Percentiles rank a stretch among this genome's conserved stretches.
phyloP scores from a whole-genome alignment of 2,797 vertebrate species.

The Pantherophis alleghaniensis region DNA sequence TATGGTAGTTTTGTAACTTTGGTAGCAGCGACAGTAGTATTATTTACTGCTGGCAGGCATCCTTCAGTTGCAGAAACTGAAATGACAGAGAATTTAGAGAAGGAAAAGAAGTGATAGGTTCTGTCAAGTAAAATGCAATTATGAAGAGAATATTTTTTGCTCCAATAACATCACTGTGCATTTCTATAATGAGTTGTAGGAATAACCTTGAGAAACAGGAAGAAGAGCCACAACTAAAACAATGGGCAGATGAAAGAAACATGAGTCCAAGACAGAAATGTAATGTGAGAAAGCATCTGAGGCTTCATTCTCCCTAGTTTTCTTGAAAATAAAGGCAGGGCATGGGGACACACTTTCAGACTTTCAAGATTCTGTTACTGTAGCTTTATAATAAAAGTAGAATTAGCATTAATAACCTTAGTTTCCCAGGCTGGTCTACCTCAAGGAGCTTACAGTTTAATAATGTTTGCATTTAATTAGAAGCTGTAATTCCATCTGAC shows the following conservation, averaged over 20 bases:
- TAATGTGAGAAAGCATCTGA: background rate
- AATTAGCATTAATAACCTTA: background rate
- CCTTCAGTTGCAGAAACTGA: constrained; percentile 39
- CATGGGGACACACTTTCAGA: background rate
- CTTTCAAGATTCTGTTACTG: background rate
- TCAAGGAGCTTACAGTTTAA: background rate
- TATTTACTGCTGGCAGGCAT: constrained; percentile 50
- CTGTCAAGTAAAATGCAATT: constrained; percentile 30
- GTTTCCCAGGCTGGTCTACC: background rate
- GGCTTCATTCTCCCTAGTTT: background rate
- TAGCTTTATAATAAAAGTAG: background rate
- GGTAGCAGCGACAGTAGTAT: constrained; percentile 27
- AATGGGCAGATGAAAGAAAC: background rate
- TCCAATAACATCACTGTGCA: constrained; percentile 41
- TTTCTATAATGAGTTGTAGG: constrained; percentile 13
- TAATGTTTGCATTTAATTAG: background rate
- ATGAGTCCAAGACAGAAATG: background rate
- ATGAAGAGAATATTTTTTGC: constrained; percentile 56
- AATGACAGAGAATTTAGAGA: constrained; percentile 12
- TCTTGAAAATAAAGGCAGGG: background rate
- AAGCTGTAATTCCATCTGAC: background rate
- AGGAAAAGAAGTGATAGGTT: constrained; percentile 23
- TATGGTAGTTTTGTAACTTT: constrained; percentile 44
- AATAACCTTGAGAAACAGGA: background rate
- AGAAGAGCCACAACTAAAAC: background rate